These are phyloP conservation scores for Venustoraphidia nigricollis DNA, from an alignment of 2,888 invertebrate species.

Conservation along the genomic window DNA sequence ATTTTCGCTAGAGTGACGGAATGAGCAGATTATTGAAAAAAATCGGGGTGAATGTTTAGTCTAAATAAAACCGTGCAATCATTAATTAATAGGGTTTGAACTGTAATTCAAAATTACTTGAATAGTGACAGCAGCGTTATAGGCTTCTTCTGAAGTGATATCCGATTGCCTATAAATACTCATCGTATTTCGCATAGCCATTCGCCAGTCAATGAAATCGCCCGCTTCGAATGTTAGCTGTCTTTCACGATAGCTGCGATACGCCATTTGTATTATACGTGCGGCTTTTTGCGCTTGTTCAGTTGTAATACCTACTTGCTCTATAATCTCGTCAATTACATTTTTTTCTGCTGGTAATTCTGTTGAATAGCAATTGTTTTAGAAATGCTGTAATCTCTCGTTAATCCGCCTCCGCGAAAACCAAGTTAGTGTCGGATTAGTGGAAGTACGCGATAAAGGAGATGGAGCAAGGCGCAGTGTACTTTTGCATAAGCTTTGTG, in stretches of 20 bases:
- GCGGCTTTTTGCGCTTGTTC: constrained; percentile 13
- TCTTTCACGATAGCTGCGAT: neutral
- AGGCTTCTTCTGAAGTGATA: constrained; percentile 23
- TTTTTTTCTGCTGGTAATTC: constrained; percentile 14
- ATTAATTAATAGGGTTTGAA: neutral
- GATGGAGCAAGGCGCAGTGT: no score
- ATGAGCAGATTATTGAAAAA: no score
- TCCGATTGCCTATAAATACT: constrained; percentile 19
- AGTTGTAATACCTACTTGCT: constrained; percentile 14
- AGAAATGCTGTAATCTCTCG: constrained; percentile 7
- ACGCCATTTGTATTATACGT: constrained; percentile 11
- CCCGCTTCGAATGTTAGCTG: constrained; percentile 13
- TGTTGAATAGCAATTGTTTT: constrained; percentile 3
- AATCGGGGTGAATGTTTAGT: no score
- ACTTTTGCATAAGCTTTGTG: no score
- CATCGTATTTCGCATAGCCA: constrained; percentile 17
- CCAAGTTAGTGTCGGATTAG: neutral
- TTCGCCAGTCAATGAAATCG: constrained; percentile 27
- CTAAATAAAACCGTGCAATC: neutral
- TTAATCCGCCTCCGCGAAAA: neutral
- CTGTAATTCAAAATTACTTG: constrained; percentile 15
- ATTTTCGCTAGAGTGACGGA: no score
- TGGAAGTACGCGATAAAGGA: no score
- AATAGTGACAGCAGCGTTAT: constrained; percentile 25
- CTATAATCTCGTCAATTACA: constrained; percentile 17